phyloP scores from a whole-genome alignment of 2,113 vertebrate species.

The Xenus cinereus region DNA sequence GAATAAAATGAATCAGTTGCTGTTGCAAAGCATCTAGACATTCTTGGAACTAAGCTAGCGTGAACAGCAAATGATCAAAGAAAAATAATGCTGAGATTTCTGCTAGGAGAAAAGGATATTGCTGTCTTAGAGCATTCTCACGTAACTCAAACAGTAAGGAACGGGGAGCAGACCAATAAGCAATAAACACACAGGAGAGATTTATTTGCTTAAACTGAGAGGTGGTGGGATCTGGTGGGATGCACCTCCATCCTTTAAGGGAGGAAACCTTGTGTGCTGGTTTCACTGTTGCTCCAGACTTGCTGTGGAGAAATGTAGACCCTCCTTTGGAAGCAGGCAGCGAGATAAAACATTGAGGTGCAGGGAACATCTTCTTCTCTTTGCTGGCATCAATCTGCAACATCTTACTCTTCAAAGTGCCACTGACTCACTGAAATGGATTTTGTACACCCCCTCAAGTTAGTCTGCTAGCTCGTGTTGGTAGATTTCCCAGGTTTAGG shows the following conservation, averaged over 20 bases:
- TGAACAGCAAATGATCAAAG: slow-evolving; percentile 3
- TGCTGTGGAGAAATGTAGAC: neutral
- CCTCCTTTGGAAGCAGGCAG: neutral
- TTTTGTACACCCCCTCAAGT: slow-evolving; percentile 7
- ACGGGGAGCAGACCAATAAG: neutral
- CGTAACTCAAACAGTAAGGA: neutral
- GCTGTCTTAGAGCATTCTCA: neutral
- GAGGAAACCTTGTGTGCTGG: neutral
- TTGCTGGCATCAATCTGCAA: neutral
- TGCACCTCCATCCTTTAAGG: neutral
- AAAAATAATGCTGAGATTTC: neutral
- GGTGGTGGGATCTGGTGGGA: neutral
- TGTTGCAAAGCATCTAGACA: neutral
- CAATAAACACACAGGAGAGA: neutral
- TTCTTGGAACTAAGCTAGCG: neutral
- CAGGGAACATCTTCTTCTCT: neutral
- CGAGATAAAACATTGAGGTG: neutral
- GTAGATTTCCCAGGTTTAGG: neutral
- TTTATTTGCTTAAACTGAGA: neutral
- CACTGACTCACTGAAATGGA: slow-evolving; percentile 28
- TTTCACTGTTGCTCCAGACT: neutral
- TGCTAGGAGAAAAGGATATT: neutral
- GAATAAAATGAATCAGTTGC: slow-evolving; percentile 11
- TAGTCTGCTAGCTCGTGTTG: neutral
- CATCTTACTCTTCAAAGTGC: slow-evolving; percentile 21